Evolutionary conservation across 1,140 invertebrate species (phyloP).

Genomic region (Apis mellifera): DNA sequence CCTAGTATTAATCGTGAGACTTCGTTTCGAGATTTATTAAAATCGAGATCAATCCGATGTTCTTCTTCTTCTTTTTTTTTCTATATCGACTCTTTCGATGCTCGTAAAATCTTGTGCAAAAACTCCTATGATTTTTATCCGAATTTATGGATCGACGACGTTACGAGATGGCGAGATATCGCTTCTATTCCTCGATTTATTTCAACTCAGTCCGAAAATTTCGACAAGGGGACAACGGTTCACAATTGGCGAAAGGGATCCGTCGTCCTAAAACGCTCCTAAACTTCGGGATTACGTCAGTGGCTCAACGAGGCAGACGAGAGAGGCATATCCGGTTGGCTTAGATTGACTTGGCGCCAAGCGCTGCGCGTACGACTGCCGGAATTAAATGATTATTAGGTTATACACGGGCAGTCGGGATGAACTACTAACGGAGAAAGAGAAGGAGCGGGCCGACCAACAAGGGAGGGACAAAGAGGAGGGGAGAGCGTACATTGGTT

Average conservation of each 20-base stretch:
- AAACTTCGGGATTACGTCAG: conserved; percentile 74
- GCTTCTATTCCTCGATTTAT: neutral
- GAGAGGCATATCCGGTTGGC: conserved; percentile 80
- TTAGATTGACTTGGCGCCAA: conserved; percentile 82
- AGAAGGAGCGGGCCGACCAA: conserved; percentile 39
- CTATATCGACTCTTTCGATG: no score
- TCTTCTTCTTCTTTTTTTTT: no score
- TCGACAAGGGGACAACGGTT: neutral
- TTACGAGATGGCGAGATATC: neutral
- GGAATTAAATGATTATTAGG: conserved; percentile 81
- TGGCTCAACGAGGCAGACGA: conserved; percentile 69
- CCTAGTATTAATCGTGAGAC: conserved; percentile 6
- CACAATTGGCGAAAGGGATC: conserved; percentile 48
- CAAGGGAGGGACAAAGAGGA: conserved; percentile 1
- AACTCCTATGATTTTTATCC: no score
- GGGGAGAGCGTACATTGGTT: neutral
- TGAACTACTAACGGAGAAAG: conserved; percentile 40
- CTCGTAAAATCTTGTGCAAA: no score
- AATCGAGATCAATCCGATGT: conserved; percentile 16
- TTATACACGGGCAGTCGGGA: conserved; percentile 69
- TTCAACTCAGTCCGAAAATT: neutral
- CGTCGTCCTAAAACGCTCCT: conserved; percentile 24
- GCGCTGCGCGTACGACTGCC: conserved; percentile 76
- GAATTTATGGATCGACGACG: neutral
- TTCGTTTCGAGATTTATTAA: conserved; percentile 32